These are phyloP conservation scores for Fragum sueziense DNA, from an alignment of 2,888 invertebrate species.

Conservation along the genomic window DNA sequence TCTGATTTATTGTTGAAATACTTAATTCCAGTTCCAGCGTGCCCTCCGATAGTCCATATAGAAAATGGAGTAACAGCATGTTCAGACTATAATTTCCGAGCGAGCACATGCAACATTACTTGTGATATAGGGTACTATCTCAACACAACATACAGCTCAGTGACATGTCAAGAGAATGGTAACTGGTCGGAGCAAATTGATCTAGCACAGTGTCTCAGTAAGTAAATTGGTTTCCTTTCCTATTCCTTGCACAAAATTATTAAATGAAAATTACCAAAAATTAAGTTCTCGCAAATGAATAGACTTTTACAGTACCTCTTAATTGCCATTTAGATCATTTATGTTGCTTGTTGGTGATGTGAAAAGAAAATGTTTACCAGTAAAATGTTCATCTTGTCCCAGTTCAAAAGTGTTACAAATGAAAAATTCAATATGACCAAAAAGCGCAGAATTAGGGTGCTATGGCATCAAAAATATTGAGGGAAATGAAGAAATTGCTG, in stretches of 20 bases:
- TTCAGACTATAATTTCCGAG: slow-evolving; percentile 37
- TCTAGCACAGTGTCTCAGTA: slow-evolving; percentile 48
- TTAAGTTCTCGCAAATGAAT: no score
- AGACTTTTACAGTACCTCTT: no score
- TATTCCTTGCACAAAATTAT: no score
- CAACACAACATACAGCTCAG: slow-evolving; percentile 32
- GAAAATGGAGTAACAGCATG: slow-evolving; percentile 44
- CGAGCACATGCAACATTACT: slow-evolving; percentile 42
- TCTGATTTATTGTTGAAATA: no score
- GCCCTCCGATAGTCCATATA: slow-evolving; percentile 51
- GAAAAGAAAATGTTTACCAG: no score
- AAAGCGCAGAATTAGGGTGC: no score
- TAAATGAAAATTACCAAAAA: no score
- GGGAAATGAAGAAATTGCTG: not conserved
- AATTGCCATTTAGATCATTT: no score
- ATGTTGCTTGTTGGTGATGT: no score
- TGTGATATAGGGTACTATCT: slow-evolving; percentile 53
- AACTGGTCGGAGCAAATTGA: slow-evolving; percentile 44
- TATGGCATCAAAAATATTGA: not conserved
- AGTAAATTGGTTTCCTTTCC: not conserved
- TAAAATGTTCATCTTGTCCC: no score
- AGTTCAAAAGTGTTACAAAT: no score
- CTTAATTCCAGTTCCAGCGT: slow-evolving; percentile 49
- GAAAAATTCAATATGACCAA: no score
- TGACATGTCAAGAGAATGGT: slow-evolving; percentile 47